Conservation (phyloP, 2,888 invertebrate species). For the Rotaria magnacalcarata region DNA sequence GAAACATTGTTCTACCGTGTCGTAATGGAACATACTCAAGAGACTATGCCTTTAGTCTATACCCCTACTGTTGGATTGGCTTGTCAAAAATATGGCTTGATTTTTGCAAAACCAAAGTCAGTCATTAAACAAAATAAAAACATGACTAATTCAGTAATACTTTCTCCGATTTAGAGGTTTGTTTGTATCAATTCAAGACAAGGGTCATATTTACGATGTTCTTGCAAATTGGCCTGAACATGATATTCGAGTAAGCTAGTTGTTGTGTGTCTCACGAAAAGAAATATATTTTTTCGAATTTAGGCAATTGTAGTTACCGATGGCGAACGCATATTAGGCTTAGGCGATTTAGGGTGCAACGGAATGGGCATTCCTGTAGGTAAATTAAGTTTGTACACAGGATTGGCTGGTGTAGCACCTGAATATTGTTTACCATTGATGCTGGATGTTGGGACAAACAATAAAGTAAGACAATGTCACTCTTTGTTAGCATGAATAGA, state of each 20-base stretch:
- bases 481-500: too few species aligned
- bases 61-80: slow-evolving; percentile 74
- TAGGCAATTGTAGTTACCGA: slow-evolving; percentile 79
- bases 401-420: slow-evolving; percentile 90
- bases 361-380: slow-evolving; percentile 99
- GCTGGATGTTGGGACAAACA: slow-evolving; percentile 88
- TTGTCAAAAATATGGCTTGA: slow-evolving; percentile 89
- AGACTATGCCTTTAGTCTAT: slow-evolving; percentile 45
- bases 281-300: too few species aligned
- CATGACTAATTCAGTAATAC: neutral
- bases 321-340: slow-evolving; percentile 91
- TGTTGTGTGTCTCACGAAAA: too few species aligned
- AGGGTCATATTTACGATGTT: slow-evolving; percentile 85
- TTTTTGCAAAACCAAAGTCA: slow-evolving; percentile 72
- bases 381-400: slow-evolving; percentile 91
- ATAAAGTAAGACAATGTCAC: slow-evolving; percentile 63
- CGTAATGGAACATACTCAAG: slow-evolving; percentile 43
- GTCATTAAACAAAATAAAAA: neutral
- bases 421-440: slow-evolving; percentile 88
- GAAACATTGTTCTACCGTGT: slow-evolving; percentile 44
- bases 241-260: slow-evolving; percentile 57
- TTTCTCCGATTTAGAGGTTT: slow-evolving; percentile 66
- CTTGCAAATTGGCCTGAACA: slow-evolving; percentile 79
- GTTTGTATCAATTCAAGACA: slow-evolving; percentile 90
- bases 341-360: slow-evolving; percentile 91